Conservation (phyloP, 1,140 invertebrate genomes). For the Idris sp. region DNA sequence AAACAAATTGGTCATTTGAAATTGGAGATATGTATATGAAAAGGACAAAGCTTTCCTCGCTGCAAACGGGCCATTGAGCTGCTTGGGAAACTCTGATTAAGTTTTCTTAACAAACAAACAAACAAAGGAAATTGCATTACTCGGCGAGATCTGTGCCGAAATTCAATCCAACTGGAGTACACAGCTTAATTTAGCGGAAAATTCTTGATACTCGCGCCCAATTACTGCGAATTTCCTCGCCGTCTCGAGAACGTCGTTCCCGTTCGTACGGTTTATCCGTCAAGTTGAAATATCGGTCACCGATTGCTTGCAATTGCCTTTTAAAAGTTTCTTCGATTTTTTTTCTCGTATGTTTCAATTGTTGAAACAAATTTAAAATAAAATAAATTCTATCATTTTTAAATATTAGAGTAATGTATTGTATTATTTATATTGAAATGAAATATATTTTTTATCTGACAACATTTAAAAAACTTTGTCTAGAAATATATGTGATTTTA, state of each 20-base stretch:
- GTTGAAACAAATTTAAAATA: no score
- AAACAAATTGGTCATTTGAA: slow-evolving; percentile 6
- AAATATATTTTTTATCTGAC: no score
- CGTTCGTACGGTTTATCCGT: slow-evolving; percentile 38
- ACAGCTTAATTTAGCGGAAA: slow-evolving; percentile 73
- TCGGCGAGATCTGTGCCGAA: slow-evolving; percentile 26
- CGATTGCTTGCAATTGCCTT: slow-evolving; percentile 31
- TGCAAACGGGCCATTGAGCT: slow-evolving; percentile 66
- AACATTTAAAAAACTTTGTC: no score
- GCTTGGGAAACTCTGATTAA: slow-evolving; percentile 72
- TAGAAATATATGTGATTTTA: no score
- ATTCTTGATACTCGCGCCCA: slow-evolving; percentile 69
- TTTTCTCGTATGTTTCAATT: no score
- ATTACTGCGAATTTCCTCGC: slow-evolving; percentile 62
- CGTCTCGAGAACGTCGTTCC: slow-evolving; percentile 13
- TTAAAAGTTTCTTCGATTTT: slow-evolving; percentile 42
- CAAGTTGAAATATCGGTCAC: slow-evolving; percentile 48
- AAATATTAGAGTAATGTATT: no score
- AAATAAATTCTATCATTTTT: no score
- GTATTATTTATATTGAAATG: no score
- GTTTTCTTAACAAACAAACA: slow-evolving; percentile 63
- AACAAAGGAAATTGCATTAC: slow-evolving; percentile 24
- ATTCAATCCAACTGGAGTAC: slow-evolving; percentile 67
- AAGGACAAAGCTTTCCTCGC: slow-evolving; percentile 42
- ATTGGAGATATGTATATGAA: slow-evolving; percentile 4